phyloP scores from a whole-genome alignment of 2,888 invertebrate species.

The Nudaria mundana region DNA sequence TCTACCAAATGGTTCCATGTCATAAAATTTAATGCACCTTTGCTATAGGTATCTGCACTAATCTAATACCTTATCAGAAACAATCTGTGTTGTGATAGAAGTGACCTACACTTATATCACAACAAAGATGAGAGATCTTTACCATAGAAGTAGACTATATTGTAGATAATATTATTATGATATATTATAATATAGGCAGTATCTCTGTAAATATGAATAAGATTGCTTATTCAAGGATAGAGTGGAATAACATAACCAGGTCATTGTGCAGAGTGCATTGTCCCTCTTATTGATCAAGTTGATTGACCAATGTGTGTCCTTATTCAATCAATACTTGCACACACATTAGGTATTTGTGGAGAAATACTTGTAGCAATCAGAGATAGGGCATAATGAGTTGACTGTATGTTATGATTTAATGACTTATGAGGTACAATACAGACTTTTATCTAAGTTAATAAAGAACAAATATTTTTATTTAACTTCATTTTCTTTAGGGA shows the following conservation, averaged over 20 bases:
- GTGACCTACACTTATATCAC: too few species aligned
- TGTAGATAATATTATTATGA: too few species aligned
- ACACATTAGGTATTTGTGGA: neutral
- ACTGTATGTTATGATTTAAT: neutral
- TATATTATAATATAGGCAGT: neutral
- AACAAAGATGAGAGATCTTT: too few species aligned
- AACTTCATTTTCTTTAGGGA: too few species aligned
- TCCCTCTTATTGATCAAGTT: neutral
- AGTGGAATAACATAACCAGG: neutral
- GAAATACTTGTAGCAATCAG: neutral
- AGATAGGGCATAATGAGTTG: neutral
- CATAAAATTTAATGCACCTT: neutral
- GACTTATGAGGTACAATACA: neutral
- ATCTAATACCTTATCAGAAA: neutral
- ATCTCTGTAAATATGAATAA: neutral
- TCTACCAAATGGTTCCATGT: conserved; percentile 3
- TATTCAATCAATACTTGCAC: neutral
- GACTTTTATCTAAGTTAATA: neutral
- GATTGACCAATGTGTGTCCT: neutral
- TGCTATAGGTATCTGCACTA: neutral
- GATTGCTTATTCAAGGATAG: neutral
- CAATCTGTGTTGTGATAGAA: too few species aligned
- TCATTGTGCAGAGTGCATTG: neutral
- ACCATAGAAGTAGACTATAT: too few species aligned
- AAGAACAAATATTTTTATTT: too few species aligned